These are phyloP conservation scores for Eupsittula cactorum DNA, from an alignment of 2,113 vertebrate species.

Conservation along the genomic window DNA sequence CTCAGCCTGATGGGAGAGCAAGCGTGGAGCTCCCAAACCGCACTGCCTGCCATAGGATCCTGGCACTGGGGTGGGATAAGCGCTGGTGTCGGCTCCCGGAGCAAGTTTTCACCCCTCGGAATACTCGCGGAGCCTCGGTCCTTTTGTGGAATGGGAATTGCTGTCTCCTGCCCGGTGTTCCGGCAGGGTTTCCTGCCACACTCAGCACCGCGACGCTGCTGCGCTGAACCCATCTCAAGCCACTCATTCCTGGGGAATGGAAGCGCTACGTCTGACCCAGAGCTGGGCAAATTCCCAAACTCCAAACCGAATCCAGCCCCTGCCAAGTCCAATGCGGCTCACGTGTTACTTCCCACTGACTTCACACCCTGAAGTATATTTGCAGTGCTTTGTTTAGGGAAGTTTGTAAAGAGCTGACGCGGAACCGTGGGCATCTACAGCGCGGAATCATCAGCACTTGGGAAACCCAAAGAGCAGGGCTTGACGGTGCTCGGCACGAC, in stretches of 20 bases:
- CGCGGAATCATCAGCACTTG: rapidly evolving
- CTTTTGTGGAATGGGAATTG: neutral
- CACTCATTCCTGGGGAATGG: neutral
- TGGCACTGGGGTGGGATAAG: neutral
- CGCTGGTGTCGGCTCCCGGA: rapidly evolving
- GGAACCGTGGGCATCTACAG: neutral
- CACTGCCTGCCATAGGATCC: rapidly evolving
- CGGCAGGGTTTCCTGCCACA: neutral
- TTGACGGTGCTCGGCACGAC: rapidly evolving
- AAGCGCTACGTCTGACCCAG: neutral
- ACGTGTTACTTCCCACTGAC: rapidly evolving
- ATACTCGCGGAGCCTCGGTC: neutral
- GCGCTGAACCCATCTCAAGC: neutral
- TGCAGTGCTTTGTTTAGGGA: neutral
- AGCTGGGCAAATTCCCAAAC: neutral
- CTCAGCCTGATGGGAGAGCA: neutral
- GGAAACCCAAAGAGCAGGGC: neutral
- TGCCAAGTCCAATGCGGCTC: neutral
- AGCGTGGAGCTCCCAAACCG: neutral
- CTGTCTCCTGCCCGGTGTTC: neutral
- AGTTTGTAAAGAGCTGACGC: neutral
- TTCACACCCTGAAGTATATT: neutral
- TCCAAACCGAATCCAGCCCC: neutral
- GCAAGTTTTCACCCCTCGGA: neutral
- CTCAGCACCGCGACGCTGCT: neutral